Base-by-base conservation (phyloP, 2,797 vertebrate genomes). In the Geotrypetes seraphini region DNA sequence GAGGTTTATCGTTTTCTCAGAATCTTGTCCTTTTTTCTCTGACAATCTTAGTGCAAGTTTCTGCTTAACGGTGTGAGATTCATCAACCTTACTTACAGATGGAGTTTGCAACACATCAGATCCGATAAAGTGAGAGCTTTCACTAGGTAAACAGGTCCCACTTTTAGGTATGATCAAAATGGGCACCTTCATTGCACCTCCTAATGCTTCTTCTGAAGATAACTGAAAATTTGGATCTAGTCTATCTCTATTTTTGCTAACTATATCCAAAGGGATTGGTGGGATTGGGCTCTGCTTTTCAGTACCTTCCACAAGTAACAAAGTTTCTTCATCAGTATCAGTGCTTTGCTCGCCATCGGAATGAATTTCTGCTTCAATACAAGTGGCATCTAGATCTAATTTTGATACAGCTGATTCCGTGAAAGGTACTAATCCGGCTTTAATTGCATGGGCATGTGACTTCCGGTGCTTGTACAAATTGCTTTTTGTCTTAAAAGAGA, bases 391-490 rank as follows among this genome's bases (percentile, higher is more conserved):
- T 2, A 83, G 59, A 43, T 97, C 93, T 56, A 90, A 75, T 20
- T 87, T 90, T 35, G 87, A 81, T 33, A 88, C 82, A 3, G 87
- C 75, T n/a, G 91, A 75, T 47, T 98, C 95, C 11, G 92, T 90
- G 65, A 92, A 97, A 14, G 94, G 92, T 53, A 94, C 89, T 29
- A 97, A 70, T 36, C 93, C 92, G 16, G 96, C 94, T 83, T 98
- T 98, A 70, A 99, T 97, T 52, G 95, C 96, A 36, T 99, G 96
- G 47, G 96, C 94, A 28, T 99, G 96, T 19, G 96, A 99, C 60
- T 99, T 99, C 57, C 96, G 87, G 71, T 99, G 96, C 78, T 99
- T 99, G 72, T 99, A 99, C 57, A 99, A 84, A 78, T 99, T 99
- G 70, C 95, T 98, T 75, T 97, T 99, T 1, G 96, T 99, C 82